Evolutionary conservation across 1,140 invertebrate species (phyloP), one percentile per base, ranked within the genome.

Genomic region (Araneus ventricosus): DNA sequence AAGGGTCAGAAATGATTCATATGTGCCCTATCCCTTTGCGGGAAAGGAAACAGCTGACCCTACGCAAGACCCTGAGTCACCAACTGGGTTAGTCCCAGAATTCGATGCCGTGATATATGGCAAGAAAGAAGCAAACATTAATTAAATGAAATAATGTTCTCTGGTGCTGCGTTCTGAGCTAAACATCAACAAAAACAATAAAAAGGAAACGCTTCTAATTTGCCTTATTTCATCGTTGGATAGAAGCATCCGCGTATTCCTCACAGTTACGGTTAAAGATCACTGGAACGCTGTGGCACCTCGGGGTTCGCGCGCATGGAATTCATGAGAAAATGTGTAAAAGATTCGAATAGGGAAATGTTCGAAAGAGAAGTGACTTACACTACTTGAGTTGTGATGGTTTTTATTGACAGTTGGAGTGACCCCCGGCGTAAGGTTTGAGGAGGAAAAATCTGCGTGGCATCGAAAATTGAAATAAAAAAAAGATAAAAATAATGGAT

Each of bases 211-310:
- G 2, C 22, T 37, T 34, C 70, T 75, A 75, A 75, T 75, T 75
- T 75, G 30, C 70, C 70, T 75, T 75, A 37, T 75, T 75, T 75
- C 70, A 75, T 75, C 30, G 30, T 37, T 34, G 30, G 14, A 75
- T 75, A 17, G 34, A 14, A 30, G 34, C 30, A 75, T 75, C 34
- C 70, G 34, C 70, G 20, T 30, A 75, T 75, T 75, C 70, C 20
- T 30, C 30, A 37, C 70, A 75, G 70, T 75, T 75, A 37, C 30
- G 70, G 70, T 75, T 75, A 75, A 75, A 75, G 70, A 75, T 75
- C 70, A 75, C 70, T 75, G 30, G 70, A 75, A 75, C 70, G 20
- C 30, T 0, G 20, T 37, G 5, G 70, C 20, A 30, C 70, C 70
- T 27, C 27, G 6, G 70, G 70, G 70, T 14, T 14, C 6, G 22